Conservation (phyloP, 2,113 vertebrate genomes). For the Collichthys lucidus region DNA sequence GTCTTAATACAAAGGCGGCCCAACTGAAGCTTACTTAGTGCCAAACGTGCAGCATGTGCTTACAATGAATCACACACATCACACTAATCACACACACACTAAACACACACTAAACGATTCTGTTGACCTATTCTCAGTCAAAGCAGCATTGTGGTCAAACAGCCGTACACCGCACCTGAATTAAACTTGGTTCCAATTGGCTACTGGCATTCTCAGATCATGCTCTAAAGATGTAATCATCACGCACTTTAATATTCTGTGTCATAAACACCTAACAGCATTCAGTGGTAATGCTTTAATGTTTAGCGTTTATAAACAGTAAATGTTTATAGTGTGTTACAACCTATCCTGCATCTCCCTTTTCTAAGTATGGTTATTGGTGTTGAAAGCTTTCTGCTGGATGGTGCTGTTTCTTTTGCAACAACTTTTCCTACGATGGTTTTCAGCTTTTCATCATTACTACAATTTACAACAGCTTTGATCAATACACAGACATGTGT, state of each 20-base stretch:
- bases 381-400: neutral
- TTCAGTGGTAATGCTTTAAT: neutral
- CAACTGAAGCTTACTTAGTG: neutral
- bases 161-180: neutral
- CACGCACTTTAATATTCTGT: neutral
- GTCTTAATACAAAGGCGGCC: neutral
- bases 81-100: no score
- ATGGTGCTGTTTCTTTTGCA: neutral
- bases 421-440: neutral
- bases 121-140: neutral
- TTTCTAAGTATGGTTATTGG: no score
- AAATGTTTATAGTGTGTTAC: neutral
- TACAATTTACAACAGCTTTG: slow-evolving; percentile 15
- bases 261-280: no score
- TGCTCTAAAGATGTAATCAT: neutral
- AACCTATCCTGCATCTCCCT: neutral
- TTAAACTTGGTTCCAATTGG: neutral
- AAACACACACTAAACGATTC: neutral
- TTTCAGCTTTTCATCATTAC: slow-evolving; percentile 28
- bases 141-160: neutral
- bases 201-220: neutral
- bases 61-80: neutral
- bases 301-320: neutral
- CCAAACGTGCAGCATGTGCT: neutral
- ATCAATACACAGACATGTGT: neutral